Evolutionary conservation across 2,797 vertebrate species (phyloP), one percentile per base, ranked within the genome.

Genomic region (Galagoides demidoff): DNA sequence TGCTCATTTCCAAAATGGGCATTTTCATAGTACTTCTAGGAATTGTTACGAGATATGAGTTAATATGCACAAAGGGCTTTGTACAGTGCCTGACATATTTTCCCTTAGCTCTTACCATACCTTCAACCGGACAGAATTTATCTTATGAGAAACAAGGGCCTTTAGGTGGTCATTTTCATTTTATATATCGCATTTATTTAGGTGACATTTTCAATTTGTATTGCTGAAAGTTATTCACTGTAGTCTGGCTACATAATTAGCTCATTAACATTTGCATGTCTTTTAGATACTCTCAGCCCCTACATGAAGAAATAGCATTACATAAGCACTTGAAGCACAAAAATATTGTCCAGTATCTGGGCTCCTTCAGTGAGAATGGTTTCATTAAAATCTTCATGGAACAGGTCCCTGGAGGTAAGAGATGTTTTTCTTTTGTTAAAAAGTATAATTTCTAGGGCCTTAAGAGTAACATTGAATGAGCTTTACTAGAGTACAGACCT

Each of bases 321-420:
- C 99, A 99, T 98, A 99, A 99, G 78, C 99, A 99, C 97, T 98
- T 99, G 68, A 99, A 99, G 97, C 99, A 99, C 98, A 99, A 99
- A 98, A 99, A 99, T 98, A 99, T 99, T 39, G 99, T 99, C 88
- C 99, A 99, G 97, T 99, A 99, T 98, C 98, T 99, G 94, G 99
- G 99, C 87, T 99, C 99, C 85, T 98, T 99, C 98, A 99, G 99
- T 93, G 99, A 99, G 98, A 99, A 99, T 34, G 99, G 99, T 95
- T 99, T 99, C 98, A 99, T 99, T 98, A 99, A 99, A 98, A 99
- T 99, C 98, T 99, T 99, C 98, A 99, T 99, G 99, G 99, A 99
- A 98, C 99, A 99, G 97, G 99, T 99, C 37, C 99, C 99, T 43
- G 99, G 99, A 98, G 99, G 99, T 99, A 98, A 98, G 99, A 85